phyloP scores from a whole-genome alignment of 2,797 vertebrate genomes.

The Notoglanidium macrostoma region DNA sequence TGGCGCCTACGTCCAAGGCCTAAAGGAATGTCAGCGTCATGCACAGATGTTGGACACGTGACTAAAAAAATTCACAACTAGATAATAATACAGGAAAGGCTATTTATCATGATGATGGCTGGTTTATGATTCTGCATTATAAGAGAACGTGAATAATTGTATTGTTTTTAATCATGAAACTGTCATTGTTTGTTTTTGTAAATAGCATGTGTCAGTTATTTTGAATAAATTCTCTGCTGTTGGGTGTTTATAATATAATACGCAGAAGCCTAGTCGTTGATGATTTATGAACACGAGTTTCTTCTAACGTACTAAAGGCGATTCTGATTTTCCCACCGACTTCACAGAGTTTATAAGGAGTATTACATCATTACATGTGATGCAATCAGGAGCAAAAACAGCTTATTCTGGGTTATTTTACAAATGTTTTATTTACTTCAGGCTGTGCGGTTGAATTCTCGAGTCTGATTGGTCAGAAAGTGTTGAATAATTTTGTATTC shows the following conservation, averaged over 20 bases:
- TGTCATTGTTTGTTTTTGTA: background rate
- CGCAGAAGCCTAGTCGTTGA: background rate
- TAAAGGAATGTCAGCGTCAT: background rate
- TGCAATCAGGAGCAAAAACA: slow-evolving; percentile 3
- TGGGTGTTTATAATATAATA: background rate
- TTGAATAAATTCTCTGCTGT: background rate
- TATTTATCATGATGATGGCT: background rate
- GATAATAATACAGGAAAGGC: background rate
- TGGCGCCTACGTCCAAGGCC: background rate
- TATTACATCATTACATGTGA: slow-evolving; percentile 8
- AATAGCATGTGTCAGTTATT: background rate
- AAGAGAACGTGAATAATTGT: background rate
- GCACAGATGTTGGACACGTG: background rate
- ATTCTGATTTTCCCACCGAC: background rate
- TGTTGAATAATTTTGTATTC: background rate
- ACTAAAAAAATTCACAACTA: background rate
- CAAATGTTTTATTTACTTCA: background rate
- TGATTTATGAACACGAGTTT: slow-evolving; percentile 12
- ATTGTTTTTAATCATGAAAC: background rate
- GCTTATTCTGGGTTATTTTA: too few relatives aligned
- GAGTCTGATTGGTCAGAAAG: background rate
- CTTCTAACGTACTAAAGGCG: background rate
- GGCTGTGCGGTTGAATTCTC: background rate
- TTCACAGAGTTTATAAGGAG: background rate
- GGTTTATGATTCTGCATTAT: background rate